These are phyloP conservation scores for Oasisia sp. DNA, from an alignment of 2,888 invertebrate species.

Conservation along the genomic window DNA sequence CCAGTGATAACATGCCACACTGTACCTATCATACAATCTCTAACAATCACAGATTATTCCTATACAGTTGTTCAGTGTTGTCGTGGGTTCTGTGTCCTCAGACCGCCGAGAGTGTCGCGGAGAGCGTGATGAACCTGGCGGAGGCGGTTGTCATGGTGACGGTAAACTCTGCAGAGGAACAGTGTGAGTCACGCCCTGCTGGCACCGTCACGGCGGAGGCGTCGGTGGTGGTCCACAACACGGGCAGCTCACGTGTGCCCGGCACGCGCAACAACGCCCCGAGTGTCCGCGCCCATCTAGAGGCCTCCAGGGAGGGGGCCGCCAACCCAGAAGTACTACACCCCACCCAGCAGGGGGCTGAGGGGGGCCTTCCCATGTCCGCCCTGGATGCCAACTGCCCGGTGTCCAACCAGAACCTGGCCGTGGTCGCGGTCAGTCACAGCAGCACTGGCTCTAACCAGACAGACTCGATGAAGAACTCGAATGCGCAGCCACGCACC, in stretches of 20 bases:
- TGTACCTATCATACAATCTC: too few species aligned
- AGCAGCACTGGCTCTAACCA: not conserved
- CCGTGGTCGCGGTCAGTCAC: not conserved
- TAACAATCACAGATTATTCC: too few species aligned
- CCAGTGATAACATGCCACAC: too few species aligned
- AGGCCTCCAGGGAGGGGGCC: not conserved
- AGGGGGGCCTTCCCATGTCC: not conserved
- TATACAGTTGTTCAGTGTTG: not conserved
- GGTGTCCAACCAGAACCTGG: not conserved
- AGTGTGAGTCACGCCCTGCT: not conserved
- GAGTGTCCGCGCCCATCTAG: not conserved
- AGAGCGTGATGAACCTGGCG: constrained; percentile 78
- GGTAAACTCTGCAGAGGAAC: constrained; percentile 52
- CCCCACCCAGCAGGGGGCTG: not conserved
- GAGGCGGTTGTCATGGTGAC: constrained; percentile 54
- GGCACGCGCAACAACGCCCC: not conserved
- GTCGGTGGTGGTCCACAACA: not conserved
- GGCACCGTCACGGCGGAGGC: not conserved
- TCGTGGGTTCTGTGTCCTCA: constrained; percentile 64
- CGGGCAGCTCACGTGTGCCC: not conserved
- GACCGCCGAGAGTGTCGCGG: constrained; percentile 89
- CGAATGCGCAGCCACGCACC: constrained; percentile 28
- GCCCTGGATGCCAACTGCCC: not conserved
- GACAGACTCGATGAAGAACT: not conserved
- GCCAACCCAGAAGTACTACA: not conserved